Base-by-base conservation (phyloP, 2,888 invertebrate species). In the Hecatera dysodea region DNA sequence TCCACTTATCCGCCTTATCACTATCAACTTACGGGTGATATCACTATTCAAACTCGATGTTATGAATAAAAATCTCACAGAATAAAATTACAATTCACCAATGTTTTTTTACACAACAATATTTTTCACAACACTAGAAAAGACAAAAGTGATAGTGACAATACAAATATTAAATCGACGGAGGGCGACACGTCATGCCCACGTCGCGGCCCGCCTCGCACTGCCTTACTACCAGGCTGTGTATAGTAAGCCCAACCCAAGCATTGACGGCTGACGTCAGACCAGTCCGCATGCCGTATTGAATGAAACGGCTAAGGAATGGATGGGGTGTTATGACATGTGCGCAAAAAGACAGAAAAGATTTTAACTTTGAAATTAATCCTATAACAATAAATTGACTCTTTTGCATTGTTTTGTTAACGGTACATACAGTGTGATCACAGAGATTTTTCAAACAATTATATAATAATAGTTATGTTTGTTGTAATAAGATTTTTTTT, bases 251-350 rank as follows among this genome's bases (percentile, higher is more conserved):
- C 89, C 86, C 87, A 87, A 83, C 89, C 90, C 88, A 86, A 89
- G 90, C 93, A 92, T 93, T 93, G 91, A 90, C 88, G 89, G 90
- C 91, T 91, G 91, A 94, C 94, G 93, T 94, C 94, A 94, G 89
- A 90, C 84, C 82, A 89, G 89, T 90, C 90, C 87, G 90, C 83
- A 88, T 88, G 83, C 79, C 77, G 88, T 90, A 91, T 93, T 95
- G 93, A 95, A 94, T 94, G 94, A 92, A 93, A 88, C 84, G 80
- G 77, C 72, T 83, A 82, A 86, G 80, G 79, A 86, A 80, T 77
- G 82, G 82, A 81, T 82, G 81, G 77, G 87, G 83, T 82, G 65
- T 68, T 72, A 74, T 77, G 70, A 70, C 61, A 66, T 70, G 59
- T 62, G 78, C 74, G 78, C 66, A 63, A 61, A 71, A 48, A 29